Conservation (phyloP, 2,888 invertebrate genomes). For the Oscheius sp. region DNA sequence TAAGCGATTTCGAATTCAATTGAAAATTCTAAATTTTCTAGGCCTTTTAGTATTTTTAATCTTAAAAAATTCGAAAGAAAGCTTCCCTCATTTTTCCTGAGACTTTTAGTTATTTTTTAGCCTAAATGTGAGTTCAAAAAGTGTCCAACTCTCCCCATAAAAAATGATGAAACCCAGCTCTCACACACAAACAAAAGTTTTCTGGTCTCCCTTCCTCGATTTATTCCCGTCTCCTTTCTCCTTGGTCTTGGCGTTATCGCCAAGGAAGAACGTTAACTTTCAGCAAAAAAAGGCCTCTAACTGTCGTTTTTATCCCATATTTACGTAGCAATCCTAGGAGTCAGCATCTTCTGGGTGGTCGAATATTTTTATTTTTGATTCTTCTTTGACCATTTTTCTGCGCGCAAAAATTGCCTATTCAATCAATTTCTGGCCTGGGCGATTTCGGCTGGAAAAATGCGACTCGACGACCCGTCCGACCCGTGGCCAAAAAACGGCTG, state of each 20-base stretch:
- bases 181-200: too few species aligned
- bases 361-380: background rate
- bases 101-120: too few species aligned
- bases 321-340: background rate
- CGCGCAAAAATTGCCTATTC: background rate
- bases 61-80: too few species aligned
- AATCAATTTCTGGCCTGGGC: background rate
- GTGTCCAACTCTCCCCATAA: too few species aligned
- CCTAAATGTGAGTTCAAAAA: too few species aligned
- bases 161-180: too few species aligned
- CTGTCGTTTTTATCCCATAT: background rate
- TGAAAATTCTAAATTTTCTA: too few species aligned
- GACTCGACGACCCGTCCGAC: background rate
- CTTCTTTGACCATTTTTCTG: background rate
- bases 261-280: background rate
- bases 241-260: background rate
- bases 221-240: background rate
- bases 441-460: too few species aligned
- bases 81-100: too few species aligned
- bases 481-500: background rate
- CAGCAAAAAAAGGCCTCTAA: too few species aligned
- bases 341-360: background rate
- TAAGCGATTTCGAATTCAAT: too few species aligned
- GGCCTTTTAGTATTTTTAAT: too few species aligned
- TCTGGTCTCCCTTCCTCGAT: background rate